Percentiles rank a stretch among this genome's conserved stretches.
Evolutionary conservation across 1,140 invertebrate species (phyloP).

Genomic region (Elymnias hypermnestra): DNA sequence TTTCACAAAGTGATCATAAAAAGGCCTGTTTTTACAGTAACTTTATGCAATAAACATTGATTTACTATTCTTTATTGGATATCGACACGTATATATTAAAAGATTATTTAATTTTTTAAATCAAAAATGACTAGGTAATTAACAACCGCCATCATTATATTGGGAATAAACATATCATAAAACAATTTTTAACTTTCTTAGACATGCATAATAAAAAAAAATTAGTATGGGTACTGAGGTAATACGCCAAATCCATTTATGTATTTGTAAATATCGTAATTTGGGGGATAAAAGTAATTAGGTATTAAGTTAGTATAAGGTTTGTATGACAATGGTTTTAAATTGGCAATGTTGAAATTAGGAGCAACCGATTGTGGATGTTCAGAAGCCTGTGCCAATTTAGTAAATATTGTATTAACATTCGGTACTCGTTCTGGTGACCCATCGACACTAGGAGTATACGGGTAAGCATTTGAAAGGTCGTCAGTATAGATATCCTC

Average conservation of each 20-base stretch:
- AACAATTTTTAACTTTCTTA: too few relatives aligned
- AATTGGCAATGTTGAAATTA: not conserved
- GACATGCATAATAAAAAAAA: too few relatives aligned
- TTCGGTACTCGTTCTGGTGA: too few relatives aligned
- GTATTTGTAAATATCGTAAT: not conserved
- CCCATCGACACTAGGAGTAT: not conserved
- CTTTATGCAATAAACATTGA: too few relatives aligned
- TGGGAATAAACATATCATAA: too few relatives aligned
- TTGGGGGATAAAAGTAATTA: not conserved
- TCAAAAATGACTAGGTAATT: too few relatives aligned
- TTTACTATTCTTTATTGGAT: too few relatives aligned
- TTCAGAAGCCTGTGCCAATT: conserved; percentile 6
- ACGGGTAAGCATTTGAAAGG: conserved; percentile 5
- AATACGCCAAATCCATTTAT: not conserved
- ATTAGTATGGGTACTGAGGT: not conserved
- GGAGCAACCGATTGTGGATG: not conserved
- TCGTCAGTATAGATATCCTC: not conserved
- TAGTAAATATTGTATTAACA: conserved; percentile 7
- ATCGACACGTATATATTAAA: too few relatives aligned
- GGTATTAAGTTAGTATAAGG: not conserved
- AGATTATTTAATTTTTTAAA: too few relatives aligned
- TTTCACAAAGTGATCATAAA: too few relatives aligned
- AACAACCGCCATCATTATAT: too few relatives aligned
- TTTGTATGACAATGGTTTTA: not conserved
- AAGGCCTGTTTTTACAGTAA: too few relatives aligned